A percentile compares a stretch with the other conserved stretches of the same genome.
Conservation (phyloP, 2,888 invertebrate genomes). For the Chymomyza fuscimana region DNA sequence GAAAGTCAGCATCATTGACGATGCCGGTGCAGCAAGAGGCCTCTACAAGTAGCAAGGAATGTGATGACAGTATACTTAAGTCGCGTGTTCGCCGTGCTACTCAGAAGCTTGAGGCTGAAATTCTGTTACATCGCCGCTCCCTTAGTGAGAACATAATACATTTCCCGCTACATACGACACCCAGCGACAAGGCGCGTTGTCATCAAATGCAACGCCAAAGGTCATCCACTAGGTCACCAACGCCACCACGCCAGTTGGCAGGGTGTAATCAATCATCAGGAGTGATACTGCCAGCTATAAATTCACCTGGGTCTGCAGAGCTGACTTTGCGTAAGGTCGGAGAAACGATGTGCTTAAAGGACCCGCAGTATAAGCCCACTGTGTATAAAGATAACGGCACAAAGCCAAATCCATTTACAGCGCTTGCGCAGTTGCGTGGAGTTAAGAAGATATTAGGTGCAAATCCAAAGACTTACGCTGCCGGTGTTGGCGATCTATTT, state of each 20-base stretch:
- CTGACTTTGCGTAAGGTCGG: constrained; percentile 85
- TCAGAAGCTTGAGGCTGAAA: constrained; percentile 77
- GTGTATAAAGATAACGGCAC: constrained; percentile 79
- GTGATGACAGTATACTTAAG: constrained; percentile 71
- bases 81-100: constrained; percentile 77
- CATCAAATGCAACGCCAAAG: constrained; percentile 83
- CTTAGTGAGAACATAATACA: constrained; percentile 86
- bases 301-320: constrained; percentile 78
- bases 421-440: constrained; percentile 88
- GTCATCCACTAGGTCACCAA: constrained; percentile 76
- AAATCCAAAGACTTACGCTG: constrained; percentile 80
- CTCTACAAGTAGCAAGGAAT: constrained; percentile 70
- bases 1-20: constrained; percentile 15
- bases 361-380: constrained; percentile 88
- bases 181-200: constrained; percentile 87
- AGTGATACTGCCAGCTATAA: constrained; percentile 36
- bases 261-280: constrained; percentile 30
- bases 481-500: constrained; percentile 83
- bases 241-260: constrained; percentile 71
- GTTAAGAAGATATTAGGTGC: constrained; percentile 91
- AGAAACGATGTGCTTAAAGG: constrained; percentile 91
- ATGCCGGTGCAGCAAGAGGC: constrained; percentile 17
- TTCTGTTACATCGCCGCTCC: constrained; percentile 85
- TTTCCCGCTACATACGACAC: constrained; percentile 83
- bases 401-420: constrained; percentile 86